phyloP scores from a whole-genome alignment of 2,797 vertebrate species.

The Monodelphis domestica region DNA sequence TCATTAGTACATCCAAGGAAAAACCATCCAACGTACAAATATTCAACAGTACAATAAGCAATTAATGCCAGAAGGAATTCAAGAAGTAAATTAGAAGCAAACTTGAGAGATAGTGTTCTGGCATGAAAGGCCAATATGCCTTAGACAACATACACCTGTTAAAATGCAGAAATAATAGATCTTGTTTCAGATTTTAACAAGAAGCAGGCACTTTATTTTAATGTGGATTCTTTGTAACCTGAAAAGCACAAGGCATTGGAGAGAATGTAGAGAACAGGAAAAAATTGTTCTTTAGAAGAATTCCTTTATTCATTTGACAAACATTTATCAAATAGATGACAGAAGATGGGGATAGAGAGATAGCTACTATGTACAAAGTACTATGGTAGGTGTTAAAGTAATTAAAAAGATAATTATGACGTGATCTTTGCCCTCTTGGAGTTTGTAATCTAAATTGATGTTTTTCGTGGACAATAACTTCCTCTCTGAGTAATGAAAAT shows the following conservation, averaged over 20 bases:
- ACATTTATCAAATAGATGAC: not conserved
- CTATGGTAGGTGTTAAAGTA: not conserved
- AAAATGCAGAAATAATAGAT: not conserved
- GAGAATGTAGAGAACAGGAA: not conserved
- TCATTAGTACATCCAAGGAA: not conserved
- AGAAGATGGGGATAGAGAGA: not conserved
- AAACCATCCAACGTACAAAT: slow-evolving; percentile 37
- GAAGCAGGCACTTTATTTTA: not conserved
- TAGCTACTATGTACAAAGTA: not conserved
- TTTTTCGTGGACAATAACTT: not conserved
- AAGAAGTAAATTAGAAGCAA: slow-evolving; percentile 4
- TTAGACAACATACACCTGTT: not conserved
- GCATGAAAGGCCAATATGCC: not conserved
- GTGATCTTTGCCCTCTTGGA: not conserved
- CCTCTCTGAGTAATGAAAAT: not conserved
- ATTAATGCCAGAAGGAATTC: not conserved
- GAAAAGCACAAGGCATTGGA: not conserved
- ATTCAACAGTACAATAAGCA: slow-evolving; percentile 30
- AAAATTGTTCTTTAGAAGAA: not conserved
- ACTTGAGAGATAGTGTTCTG: not conserved
- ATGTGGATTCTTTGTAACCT: not conserved
- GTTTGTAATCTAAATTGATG: not conserved
- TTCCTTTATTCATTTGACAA: not conserved
- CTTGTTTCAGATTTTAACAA: not conserved
- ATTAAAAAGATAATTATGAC: not conserved